phyloP scores from a whole-genome alignment of 2,888 invertebrate species.

The Celastrina argiolus region DNA sequence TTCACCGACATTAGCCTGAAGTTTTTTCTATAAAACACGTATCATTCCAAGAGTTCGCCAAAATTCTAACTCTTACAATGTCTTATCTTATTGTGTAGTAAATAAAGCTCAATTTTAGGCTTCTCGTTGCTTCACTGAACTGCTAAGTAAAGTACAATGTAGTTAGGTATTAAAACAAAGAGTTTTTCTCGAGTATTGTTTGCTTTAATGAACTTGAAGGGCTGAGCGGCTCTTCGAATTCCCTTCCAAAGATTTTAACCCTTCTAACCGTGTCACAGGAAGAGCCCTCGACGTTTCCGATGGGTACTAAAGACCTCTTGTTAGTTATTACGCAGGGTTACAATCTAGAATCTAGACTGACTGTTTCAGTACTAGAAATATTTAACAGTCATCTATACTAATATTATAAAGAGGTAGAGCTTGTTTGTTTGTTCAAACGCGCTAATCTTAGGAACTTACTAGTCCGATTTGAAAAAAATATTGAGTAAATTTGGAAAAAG shows the following conservation, averaged over 20 bases:
- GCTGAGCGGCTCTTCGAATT: neutral
- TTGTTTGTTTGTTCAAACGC: too few species aligned
- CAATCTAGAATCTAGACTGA: neutral
- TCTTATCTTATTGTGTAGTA: too few species aligned
- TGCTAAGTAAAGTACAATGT: neutral
- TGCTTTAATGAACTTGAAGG: slow-evolving; percentile 11
- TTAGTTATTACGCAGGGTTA: neutral
- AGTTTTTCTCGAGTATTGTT: slow-evolving; percentile 17
- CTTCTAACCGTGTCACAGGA: slow-evolving; percentile 18
- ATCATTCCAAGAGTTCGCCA: too few species aligned
- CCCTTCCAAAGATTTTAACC: slow-evolving; percentile 2
- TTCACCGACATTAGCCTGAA: too few species aligned
- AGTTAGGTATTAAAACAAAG: neutral
- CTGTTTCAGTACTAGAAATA: neutral
- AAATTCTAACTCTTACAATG: too few species aligned
- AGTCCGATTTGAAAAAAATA: too few species aligned
- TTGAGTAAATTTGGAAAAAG: too few species aligned
- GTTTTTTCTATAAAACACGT: too few species aligned
- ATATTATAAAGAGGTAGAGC: too few species aligned
- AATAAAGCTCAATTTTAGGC: too few species aligned
- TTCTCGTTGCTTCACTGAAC: too few species aligned
- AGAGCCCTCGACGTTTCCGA: slow-evolving; percentile 14
- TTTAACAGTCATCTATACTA: neutral
- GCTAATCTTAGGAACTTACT: too few species aligned
- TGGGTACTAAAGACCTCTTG: slow-evolving; percentile 8